Evolutionary conservation across 2,113 vertebrate species (phyloP).

Genomic region (Chelonoidis abingdonii): DNA sequence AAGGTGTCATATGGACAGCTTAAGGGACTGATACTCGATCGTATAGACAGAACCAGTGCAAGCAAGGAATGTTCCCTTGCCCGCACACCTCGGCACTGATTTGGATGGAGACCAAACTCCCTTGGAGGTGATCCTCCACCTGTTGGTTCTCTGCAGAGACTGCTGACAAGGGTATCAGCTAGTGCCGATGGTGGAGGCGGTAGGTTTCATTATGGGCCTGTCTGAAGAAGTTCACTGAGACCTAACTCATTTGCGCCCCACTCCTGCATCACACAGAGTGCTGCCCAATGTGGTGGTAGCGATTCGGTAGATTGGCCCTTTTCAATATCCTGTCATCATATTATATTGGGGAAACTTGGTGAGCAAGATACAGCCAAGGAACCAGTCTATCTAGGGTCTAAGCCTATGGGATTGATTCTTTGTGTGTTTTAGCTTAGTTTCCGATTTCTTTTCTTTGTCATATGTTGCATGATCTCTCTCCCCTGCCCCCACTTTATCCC

Average conservation of each 20-base stretch:
- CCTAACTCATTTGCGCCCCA: background rate
- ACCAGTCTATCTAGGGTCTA: background rate
- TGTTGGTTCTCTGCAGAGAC: background rate
- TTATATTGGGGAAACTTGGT: background rate
- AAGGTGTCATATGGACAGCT: background rate
- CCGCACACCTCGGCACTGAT: accelerated
- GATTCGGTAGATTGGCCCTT: background rate
- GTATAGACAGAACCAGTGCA: background rate
- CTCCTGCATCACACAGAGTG: background rate
- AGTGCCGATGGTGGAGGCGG: accelerated
- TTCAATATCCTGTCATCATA: background rate
- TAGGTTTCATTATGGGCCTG: background rate
- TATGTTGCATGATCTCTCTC: background rate
- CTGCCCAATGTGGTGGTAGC: no score
- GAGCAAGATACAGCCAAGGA: background rate
- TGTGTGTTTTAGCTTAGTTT: slow-evolving; percentile 6
- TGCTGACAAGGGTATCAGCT: background rate
- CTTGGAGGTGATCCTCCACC: no score
- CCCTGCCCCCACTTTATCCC: background rate
- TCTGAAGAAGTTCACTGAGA: background rate
- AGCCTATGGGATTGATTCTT: background rate
- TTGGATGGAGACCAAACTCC: background rate
- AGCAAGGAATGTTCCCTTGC: background rate
- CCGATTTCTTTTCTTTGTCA: slow-evolving; percentile 11
- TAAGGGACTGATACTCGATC: background rate